phyloP scores from a whole-genome alignment of 2,888 invertebrate genomes.

The Candidula unifasciata region DNA sequence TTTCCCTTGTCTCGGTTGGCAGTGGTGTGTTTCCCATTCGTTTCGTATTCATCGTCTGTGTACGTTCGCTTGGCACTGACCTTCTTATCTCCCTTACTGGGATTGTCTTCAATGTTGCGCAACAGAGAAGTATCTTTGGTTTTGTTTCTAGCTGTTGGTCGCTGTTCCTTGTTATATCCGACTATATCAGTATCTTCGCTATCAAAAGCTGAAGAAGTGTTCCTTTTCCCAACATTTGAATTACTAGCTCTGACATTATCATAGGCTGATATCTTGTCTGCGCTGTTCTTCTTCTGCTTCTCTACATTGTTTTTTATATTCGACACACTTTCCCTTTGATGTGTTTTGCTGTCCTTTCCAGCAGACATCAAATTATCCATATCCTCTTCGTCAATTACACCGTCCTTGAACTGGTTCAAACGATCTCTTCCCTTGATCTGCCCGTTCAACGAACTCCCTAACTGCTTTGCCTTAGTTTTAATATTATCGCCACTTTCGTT shows the following conservation, averaged over 20 bases:
- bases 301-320: neutral
- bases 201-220: neutral
- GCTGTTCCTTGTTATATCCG: neutral
- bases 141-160: no score
- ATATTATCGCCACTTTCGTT: neutral
- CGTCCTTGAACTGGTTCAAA: neutral
- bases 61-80: neutral
- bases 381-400: neutral
- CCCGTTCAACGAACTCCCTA: neutral
- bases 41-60: neutral
- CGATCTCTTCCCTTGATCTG: neutral
- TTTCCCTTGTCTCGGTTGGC: neutral
- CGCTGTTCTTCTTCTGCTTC: neutral
- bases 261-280: neutral
- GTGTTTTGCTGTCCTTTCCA: neutral
- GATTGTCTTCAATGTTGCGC: neutral
- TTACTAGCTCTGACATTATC: neutral
- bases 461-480: neutral
- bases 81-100: neutral
- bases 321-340: neutral
- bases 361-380: neutral
- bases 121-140: neutral
- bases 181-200: neutral
- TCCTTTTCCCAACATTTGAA: neutral
- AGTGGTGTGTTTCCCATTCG: neutral